phyloP scores from a whole-genome alignment of 2,888 invertebrate species.

The Carterocephalus palaemon region DNA sequence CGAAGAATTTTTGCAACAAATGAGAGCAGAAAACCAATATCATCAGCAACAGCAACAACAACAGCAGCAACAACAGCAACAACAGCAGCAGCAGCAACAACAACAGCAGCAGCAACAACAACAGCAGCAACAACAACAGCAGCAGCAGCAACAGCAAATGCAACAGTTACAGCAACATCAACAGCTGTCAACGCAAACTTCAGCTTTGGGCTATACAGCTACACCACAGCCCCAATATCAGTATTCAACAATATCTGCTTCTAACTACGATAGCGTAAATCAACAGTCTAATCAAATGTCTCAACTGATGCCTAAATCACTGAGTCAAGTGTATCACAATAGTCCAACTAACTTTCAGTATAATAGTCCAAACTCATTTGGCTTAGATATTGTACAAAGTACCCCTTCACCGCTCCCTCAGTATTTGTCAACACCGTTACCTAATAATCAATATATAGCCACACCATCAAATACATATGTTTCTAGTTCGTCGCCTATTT shows the following conservation, averaged over 20 bases:
- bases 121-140: constrained; percentile 44
- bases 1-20: constrained; percentile 68
- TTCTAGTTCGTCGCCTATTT: constrained; percentile 65
- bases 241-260: constrained; percentile 55
- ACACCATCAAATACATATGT: constrained; percentile 60
- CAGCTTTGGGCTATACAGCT: constrained; percentile 59
- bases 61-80: constrained; percentile 41
- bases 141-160: constrained; percentile 49
- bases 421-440: constrained; percentile 56
- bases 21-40: constrained; percentile 64
- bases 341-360: constrained; percentile 55
- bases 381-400: constrained; percentile 52
- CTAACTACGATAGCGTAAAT: constrained; percentile 50
- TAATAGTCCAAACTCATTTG: constrained; percentile 49
- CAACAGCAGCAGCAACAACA: constrained; percentile 49
- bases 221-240: constrained; percentile 68
- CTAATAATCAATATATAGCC: constrained; percentile 57
- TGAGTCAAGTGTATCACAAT: constrained; percentile 47
- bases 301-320: constrained; percentile 54
- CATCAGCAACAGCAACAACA: constrained; percentile 51
- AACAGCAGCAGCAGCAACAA: constrained; percentile 47
- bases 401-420: constrained; percentile 60
- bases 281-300: constrained; percentile 51
- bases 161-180: constrained; percentile 42
- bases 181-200: constrained; percentile 53